Conservation (phyloP, 2,888 invertebrate genomes). For the Drosophila mayaguana region DNA sequence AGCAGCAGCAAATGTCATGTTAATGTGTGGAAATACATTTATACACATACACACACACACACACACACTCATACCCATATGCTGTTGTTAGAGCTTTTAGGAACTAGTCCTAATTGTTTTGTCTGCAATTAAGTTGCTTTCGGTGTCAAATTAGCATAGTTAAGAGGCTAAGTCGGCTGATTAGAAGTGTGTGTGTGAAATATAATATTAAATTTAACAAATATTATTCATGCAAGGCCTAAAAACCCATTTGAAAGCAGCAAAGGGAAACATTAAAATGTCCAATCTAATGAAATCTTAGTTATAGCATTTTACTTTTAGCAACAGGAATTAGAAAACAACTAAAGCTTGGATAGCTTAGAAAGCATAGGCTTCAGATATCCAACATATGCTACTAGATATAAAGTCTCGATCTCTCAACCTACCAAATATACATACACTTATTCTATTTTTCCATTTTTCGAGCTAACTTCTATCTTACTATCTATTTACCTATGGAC, state of each 20-base stretch:
- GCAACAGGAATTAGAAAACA: no score
- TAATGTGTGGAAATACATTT: slow-evolving; percentile 14
- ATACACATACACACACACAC: neutral
- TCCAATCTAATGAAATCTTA: no score
- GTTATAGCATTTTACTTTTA: no score
- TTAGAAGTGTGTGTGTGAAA: neutral
- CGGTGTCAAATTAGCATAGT: slow-evolving; percentile 8
- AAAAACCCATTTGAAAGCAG: neutral
- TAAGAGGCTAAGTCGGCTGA: neutral
- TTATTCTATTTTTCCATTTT: no score
- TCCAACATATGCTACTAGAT: no score
- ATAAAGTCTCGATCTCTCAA: no score
- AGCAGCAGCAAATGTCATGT: slow-evolving; percentile 41
- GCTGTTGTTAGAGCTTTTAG: neutral
- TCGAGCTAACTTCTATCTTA: no score
- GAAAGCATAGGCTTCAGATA: no score
- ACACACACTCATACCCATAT: neutral
- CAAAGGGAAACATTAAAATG: neutral
- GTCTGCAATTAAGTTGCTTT: slow-evolving; percentile 9
- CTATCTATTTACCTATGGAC: no score
- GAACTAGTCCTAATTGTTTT: slow-evolving; percentile 5
- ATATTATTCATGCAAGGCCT: neutral
- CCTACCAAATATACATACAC: no score
- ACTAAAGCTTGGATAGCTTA: no score
- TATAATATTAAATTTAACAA: neutral